Percentiles rank a stretch among this genome's conserved stretches.
Evolutionary conservation across 1,140 invertebrate genomes (phyloP).

Genomic region (Conopomorpha cramerella): DNA sequence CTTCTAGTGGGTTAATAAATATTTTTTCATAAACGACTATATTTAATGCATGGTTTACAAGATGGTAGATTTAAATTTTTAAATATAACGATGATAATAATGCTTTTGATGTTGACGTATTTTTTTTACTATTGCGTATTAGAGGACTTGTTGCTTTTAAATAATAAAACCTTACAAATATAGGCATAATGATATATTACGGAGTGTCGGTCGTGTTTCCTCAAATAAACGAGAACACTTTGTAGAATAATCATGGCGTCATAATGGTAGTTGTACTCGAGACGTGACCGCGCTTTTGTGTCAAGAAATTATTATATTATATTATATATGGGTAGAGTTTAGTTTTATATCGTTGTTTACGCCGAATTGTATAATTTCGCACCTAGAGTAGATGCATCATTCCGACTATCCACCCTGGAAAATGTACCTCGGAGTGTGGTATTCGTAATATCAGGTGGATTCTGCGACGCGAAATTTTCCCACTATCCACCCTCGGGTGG

Average conservation of each 20-base stretch:
- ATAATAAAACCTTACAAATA: slow-evolving; percentile 13
- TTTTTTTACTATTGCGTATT: slow-evolving; percentile 18
- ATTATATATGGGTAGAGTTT: slow-evolving; percentile 15
- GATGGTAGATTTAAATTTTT: slow-evolving; percentile 21
- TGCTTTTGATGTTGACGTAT: slow-evolving; percentile 33
- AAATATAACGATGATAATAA: slow-evolving; percentile 14
- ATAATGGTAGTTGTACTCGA: too few species aligned
- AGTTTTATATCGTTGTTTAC: slow-evolving; percentile 17
- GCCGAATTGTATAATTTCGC: slow-evolving; percentile 13
- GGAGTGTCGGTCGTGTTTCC: slow-evolving; percentile 11
- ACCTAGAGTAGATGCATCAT: too few species aligned
- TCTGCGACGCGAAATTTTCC: too few species aligned
- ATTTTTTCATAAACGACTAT: slow-evolving; percentile 29
- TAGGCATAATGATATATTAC: slow-evolving; percentile 11
- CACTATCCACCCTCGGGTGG: too few species aligned
- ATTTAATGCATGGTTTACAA: slow-evolving; percentile 30
- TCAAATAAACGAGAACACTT: slow-evolving; percentile 10
- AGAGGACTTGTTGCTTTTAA: slow-evolving; percentile 24
- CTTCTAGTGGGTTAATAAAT: too few species aligned
- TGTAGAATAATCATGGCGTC: too few species aligned
- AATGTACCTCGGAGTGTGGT: too few species aligned
- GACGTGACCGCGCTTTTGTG: too few species aligned
- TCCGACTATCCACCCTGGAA: too few species aligned
- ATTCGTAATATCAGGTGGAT: too few species aligned
- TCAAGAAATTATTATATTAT: too few species aligned